Evolutionary conservation across 2,113 vertebrate genomes (phyloP).

Genomic region (Nyctereutes procyonoides): DNA sequence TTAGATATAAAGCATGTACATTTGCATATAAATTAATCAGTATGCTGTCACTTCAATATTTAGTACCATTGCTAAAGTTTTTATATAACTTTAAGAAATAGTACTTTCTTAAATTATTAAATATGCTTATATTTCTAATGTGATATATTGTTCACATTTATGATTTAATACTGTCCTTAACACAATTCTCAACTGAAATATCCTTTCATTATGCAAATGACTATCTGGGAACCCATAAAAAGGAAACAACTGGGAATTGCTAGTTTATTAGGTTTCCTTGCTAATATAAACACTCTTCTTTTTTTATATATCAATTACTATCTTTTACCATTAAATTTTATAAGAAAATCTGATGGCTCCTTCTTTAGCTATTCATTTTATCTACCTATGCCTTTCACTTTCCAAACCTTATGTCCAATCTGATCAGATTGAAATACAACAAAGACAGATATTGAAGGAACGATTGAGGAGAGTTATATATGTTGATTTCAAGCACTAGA

Average conservation of each 20-base stretch:
- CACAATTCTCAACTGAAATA: constrained; percentile 45
- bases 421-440: not conserved
- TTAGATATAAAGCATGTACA: not conserved
- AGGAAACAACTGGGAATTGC: not conserved
- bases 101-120: constrained; percentile 15
- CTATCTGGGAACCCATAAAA: not conserved
- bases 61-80: not conserved
- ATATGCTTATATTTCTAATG: not conserved
- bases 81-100: not conserved
- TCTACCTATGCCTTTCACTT: not conserved
- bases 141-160: constrained; percentile 33
- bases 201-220: not conserved
- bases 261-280: not conserved
- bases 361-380: not conserved
- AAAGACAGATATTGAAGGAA: not conserved
- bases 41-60: not conserved
- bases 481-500: not conserved
- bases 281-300: not conserved
- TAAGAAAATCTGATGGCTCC: not conserved
- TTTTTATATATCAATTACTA: not conserved
- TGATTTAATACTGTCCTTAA: not conserved
- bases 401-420: not conserved
- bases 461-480: not conserved
- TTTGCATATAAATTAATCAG: not conserved
- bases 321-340: not conserved